A percentile compares a stretch with the other conserved stretches of the same genome.
Conservation (phyloP, 2,888 invertebrate genomes). For the Drepanosiphum platanoidis region DNA sequence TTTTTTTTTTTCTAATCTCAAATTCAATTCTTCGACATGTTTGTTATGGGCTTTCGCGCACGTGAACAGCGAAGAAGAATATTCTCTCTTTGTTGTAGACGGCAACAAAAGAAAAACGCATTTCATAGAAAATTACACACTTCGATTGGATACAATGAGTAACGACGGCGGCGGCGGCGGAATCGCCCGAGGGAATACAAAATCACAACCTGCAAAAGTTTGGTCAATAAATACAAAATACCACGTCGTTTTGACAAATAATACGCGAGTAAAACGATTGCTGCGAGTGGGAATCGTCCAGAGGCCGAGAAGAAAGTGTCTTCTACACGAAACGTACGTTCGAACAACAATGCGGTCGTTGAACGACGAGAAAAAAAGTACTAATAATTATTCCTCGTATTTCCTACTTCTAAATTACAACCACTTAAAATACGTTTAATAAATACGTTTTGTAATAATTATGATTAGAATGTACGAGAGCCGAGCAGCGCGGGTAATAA, state of each 20-base stretch:
- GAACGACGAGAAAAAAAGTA: background rate
- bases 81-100: slow-evolving; percentile 28
- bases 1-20: background rate
- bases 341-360: slow-evolving; percentile 30
- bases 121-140: slow-evolving; percentile 46
- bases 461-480: background rate
- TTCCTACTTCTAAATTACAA: slow-evolving; percentile 36
- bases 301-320: slow-evolving; percentile 17
- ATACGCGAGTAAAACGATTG: background rate
- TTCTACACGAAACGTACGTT: background rate
- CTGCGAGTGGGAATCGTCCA: background rate
- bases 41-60: background rate
- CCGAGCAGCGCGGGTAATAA: too few relatives aligned
- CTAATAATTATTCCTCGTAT: slow-evolving; percentile 16
- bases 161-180: background rate
- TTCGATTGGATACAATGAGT: slow-evolving; percentile 34
- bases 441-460: background rate
- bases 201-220: slow-evolving; percentile 56
- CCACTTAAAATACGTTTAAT: slow-evolving; percentile 27
- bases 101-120: slow-evolving; percentile 29
- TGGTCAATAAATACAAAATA: slow-evolving; percentile 56
- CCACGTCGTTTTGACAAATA: slow-evolving; percentile 51
- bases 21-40: background rate
- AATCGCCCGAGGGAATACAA: slow-evolving; percentile 47
- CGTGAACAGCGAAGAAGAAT: too few relatives aligned